Conservation (phyloP, 2,888 invertebrate genomes). For the Odiellus spinosus region DNA sequence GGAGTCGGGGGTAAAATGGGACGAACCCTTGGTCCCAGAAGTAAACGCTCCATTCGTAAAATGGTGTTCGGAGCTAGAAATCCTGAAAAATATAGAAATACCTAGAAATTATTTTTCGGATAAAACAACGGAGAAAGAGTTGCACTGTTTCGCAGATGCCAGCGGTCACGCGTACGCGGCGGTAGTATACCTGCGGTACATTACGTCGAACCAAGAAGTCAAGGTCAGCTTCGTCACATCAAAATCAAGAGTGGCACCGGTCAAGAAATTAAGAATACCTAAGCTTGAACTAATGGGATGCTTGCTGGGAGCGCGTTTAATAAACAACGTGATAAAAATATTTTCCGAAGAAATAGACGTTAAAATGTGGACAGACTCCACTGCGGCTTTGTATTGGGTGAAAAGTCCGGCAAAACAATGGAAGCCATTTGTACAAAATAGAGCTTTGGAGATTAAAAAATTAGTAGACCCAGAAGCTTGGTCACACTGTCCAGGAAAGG, state of each 20-base stretch:
- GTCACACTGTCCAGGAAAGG: constrained; percentile 18
- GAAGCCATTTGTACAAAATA: constrained; percentile 17
- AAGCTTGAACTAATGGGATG: constrained; percentile 18
- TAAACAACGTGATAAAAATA: too few species aligned
- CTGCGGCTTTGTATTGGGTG: constrained; percentile 19
- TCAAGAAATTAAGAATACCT: constrained; percentile 19
- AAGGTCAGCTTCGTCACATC: constrained; percentile 10
- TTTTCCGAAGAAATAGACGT: not conserved
- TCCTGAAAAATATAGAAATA: too few species aligned
- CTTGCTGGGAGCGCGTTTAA: constrained; percentile 3
- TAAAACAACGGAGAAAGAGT: too few species aligned
- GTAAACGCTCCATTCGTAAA: not conserved
- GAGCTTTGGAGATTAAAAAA: constrained; percentile 19
- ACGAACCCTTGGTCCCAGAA: constrained; percentile 15
- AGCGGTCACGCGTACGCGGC: constrained; percentile 17
- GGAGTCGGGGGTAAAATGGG: constrained; percentile 18
- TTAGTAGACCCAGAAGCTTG: constrained; percentile 11
- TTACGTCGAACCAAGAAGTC: not conserved
- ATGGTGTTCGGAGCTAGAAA: too few species aligned
- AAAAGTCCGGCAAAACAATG: constrained; percentile 1
- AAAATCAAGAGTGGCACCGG: constrained; percentile 16
- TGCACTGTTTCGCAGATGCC: constrained; percentile 19
- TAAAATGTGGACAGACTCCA: constrained; percentile 17
- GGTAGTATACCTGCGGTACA: too few species aligned
- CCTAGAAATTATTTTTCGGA: too few species aligned